These are phyloP conservation scores for Napeogenes inachia DNA, from an alignment of 2,888 invertebrate genomes.

Conservation along the genomic window DNA sequence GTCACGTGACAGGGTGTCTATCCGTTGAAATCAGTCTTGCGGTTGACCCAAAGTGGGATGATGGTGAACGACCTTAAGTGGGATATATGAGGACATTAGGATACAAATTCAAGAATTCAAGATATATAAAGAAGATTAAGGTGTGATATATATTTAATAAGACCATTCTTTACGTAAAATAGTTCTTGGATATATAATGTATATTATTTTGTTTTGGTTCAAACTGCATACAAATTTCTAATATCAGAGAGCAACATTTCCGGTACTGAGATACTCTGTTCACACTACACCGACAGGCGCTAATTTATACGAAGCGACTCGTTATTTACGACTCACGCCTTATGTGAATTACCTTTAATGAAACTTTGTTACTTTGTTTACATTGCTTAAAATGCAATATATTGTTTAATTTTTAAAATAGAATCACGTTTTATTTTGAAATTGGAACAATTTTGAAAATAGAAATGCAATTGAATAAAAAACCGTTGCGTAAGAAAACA, in stretches of 20 bases:
- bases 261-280: constrained; percentile 29
- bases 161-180: neutral
- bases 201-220: neutral
- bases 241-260: constrained; percentile 16
- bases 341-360: constrained; percentile 30
- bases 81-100: constrained; percentile 40
- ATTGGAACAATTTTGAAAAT: neutral
- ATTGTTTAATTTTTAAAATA: too few relatives aligned
- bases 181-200: neutral
- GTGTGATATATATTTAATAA: neutral
- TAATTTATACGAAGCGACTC: constrained; percentile 46
- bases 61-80: constrained; percentile 46
- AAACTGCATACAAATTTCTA: neutral
- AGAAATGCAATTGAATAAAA: constrained; percentile 17
- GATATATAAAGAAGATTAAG: neutral
- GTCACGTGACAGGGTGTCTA: constrained; percentile 55
- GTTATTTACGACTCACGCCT: constrained; percentile 45
- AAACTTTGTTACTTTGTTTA: constrained; percentile 23
- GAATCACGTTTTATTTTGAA: neutral
- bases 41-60: constrained; percentile 49
- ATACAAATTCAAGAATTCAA: neutral
- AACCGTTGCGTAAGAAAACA: constrained; percentile 22
- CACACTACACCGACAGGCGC: constrained; percentile 41
- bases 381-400: constrained; percentile 7
- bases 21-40: constrained; percentile 49